Base-by-base conservation (phyloP, 2,113 vertebrate genomes). In the Zosterops lateralis region DNA sequence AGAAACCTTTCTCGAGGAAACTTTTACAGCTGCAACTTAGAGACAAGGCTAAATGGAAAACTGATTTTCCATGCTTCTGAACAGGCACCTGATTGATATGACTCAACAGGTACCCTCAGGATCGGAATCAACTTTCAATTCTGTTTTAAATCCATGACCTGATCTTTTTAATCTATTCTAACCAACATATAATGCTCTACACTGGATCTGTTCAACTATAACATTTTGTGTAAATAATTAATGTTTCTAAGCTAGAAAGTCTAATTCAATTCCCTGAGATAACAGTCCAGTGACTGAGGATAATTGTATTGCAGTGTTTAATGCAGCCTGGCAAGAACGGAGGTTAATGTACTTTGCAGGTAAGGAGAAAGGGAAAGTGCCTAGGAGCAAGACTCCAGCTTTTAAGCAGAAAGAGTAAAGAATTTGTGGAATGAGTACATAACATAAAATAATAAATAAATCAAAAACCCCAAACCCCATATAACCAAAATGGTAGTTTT, bases 261-360 rank as follows among this genome's bases (percentile, higher is more conserved):
- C 68, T 89, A 77, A 89, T 87, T 95, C 42, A 74, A 14, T 95
- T 80, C 77, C 73, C 26, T 91, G 47, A 86, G 86, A 74, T 87
- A 92, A 86, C 83, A 92, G 83, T 71, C 10, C 72, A 56, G 47
- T 61, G 78, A 73, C 75, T 62, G 56, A 62, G 60, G 48, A 84
- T 80, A 80, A 90, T 14, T 90, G 79, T 86, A 45, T 28, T 56
- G 64, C 56, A 84, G 31, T 64, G 56, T 70, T 84, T 64, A 68
- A 85, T n/a, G 40, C 50, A 88, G 64, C 47, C 64, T 94, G 75
- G 67, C 75, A 77, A 90, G 88, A 91, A 66, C 2, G 0, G 38
- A 76, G 54, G 26, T 75, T 84, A 89, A 56, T 71, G 29, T 58
- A 31, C 56, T 48, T 76, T 56, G 34, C 82, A 94, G 92, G 88